Conservation (phyloP, 1,140 invertebrate genomes). For the Neomicropteryx cornuta region DNA sequence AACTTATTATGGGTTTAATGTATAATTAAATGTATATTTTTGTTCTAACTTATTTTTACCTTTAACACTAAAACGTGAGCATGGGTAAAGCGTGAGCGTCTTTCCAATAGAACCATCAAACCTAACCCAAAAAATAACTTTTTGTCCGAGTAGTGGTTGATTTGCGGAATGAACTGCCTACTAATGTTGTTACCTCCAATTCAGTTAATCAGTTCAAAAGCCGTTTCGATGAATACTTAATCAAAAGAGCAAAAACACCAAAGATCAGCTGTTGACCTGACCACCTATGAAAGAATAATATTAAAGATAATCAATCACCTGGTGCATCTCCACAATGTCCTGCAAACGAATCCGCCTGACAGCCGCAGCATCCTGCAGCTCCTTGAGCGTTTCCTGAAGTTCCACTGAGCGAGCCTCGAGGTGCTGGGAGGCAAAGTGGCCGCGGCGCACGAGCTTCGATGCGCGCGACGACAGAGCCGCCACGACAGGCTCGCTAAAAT, state of each 20-base stretch:
- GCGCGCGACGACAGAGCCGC: slow-evolving; percentile 57
- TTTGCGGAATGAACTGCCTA: too few species aligned
- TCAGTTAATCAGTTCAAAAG: neutral
- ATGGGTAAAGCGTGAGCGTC: too few species aligned
- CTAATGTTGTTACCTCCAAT: too few species aligned
- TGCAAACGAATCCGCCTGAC: slow-evolving; percentile 57
- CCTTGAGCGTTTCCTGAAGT: slow-evolving; percentile 50
- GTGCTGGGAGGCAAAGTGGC: slow-evolving; percentile 67
- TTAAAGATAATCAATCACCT: slow-evolving; percentile 33
- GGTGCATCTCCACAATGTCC: slow-evolving; percentile 78
- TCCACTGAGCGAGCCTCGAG: slow-evolving; percentile 55
- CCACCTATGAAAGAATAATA: neutral
- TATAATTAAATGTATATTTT: too few species aligned
- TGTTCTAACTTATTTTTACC: too few species aligned
- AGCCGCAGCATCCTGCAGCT: slow-evolving; percentile 59
- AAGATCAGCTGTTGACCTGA: too few species aligned
- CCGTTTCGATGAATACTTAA: neutral
- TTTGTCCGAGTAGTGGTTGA: too few species aligned
- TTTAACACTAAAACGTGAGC: too few species aligned
- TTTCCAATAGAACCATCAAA: too few species aligned
- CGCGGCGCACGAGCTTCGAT: slow-evolving; percentile 65
- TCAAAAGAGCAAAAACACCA: too few species aligned
- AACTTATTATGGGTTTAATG: too few species aligned
- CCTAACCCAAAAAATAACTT: too few species aligned
- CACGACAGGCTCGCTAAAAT: slow-evolving; percentile 67